Conservation (phyloP, 2,797 vertebrate genomes). For the Channallabes apus region DNA sequence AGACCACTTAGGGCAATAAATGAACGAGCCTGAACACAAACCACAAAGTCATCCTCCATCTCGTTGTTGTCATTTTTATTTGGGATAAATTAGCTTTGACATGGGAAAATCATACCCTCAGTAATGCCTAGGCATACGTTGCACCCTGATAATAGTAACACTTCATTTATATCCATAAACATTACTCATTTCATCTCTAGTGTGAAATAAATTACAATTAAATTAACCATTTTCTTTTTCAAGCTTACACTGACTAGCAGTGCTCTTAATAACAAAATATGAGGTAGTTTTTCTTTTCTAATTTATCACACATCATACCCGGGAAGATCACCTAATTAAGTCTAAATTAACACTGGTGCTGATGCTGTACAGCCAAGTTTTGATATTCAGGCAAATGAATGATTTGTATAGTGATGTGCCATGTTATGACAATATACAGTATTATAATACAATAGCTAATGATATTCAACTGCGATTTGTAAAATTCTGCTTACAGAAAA, state of each 20-base stretch:
- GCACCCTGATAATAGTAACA: slow-evolving; percentile 16
- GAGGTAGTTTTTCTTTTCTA: neutral
- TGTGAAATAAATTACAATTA: slow-evolving; percentile 25
- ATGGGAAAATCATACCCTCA: slow-evolving; percentile 26
- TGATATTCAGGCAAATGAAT: neutral
- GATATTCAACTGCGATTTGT: neutral
- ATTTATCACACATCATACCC: neutral
- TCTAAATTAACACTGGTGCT: neutral
- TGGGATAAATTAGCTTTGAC: slow-evolving; percentile 35
- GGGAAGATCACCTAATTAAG: neutral
- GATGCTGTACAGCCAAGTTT: neutral
- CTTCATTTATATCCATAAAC: slow-evolving; percentile 31
- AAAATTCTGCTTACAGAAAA: neutral
- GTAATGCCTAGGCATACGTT: slow-evolving; percentile 19
- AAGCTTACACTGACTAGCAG: neutral
- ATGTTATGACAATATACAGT: neutral
- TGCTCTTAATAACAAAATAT: neutral
- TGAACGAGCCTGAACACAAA: slow-evolving; percentile 66
- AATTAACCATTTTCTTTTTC: neutral
- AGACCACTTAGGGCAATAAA: slow-evolving; percentile 80
- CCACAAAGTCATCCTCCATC: slow-evolving; percentile 66
- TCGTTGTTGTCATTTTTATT: slow-evolving; percentile 63
- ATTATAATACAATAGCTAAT: neutral
- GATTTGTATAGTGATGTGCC: neutral
- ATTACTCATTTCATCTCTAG: slow-evolving; percentile 37